These are phyloP conservation scores for Parapristionchus giblindavisi DNA, from an alignment of 2,888 invertebrate genomes.

Conservation along the genomic window DNA sequence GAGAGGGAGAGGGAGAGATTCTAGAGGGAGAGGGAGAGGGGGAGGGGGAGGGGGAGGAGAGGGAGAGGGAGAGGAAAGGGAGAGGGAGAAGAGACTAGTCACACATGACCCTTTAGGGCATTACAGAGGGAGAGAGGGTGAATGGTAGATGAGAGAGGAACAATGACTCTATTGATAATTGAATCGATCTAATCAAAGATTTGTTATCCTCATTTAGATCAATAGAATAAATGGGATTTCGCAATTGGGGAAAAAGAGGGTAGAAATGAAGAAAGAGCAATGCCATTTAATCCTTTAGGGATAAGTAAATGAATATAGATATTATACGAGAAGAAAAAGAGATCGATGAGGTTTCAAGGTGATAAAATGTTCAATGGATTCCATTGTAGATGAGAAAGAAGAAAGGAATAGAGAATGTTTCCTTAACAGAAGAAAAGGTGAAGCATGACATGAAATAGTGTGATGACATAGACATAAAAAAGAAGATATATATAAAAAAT, in stretches of 20 bases:
- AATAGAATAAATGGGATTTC: not conserved
- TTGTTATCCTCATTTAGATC: too few relatives aligned
- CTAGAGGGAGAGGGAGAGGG: not conserved
- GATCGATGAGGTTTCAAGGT: too few relatives aligned
- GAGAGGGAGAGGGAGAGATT: slow-evolving; percentile 5
- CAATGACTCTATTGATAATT: not conserved
- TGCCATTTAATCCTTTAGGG: too few relatives aligned
- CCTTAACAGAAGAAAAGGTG: slow-evolving; percentile 8
- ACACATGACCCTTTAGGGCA: slow-evolving; percentile 33
- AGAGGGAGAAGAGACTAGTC: slow-evolving; percentile 4
- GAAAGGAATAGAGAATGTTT: not conserved
- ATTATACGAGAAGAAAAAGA: too few relatives aligned
- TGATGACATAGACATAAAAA: not conserved
- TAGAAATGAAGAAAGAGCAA: not conserved
- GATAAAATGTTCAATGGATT: too few relatives aligned
- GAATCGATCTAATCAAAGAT: not conserved
- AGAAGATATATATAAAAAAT: too few relatives aligned
- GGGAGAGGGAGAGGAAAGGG: slow-evolving; percentile 13
- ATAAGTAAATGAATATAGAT: too few relatives aligned
- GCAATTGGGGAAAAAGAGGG: not conserved
- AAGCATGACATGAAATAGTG: not conserved
- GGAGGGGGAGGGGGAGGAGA: not conserved
- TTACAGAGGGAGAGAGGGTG: not conserved
- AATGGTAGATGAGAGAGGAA: slow-evolving; percentile 1
- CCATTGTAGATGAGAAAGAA: too few relatives aligned